Conservation (phyloP, 2,113 vertebrate genomes). For the Platycercus adscitus region DNA sequence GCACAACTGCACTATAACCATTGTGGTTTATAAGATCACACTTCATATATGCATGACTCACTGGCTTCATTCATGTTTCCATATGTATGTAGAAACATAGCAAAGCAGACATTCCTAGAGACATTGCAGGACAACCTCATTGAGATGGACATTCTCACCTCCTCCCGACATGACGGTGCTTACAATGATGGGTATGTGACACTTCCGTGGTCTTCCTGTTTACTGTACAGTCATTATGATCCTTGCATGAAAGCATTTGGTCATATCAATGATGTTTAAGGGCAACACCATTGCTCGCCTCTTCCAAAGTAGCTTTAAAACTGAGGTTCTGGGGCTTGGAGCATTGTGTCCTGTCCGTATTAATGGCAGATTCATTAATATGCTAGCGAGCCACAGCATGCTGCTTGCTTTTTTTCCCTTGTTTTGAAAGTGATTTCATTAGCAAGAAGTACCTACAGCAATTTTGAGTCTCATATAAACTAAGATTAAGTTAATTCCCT, state of each 20-base stretch:
- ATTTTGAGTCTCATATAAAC: neutral
- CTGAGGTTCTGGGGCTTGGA: conserved; percentile 13
- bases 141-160: conserved; percentile 99
- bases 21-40: conserved; percentile 72
- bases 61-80: conserved; percentile 95
- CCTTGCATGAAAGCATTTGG: conserved; percentile 75
- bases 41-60: conserved; percentile 92
- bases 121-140: conserved; percentile 99
- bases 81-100: conserved; percentile 99
- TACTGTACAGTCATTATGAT: conserved; percentile 63
- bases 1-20: conserved; percentile 71
- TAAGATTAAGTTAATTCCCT: neutral
- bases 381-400: conserved; percentile 49
- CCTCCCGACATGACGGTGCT: conserved; percentile 90
- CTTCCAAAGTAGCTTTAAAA: neutral
- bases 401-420: conserved; percentile 52
- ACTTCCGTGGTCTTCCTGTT: conserved; percentile 74
- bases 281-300: conserved; percentile 19
- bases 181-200: conserved; percentile 97
- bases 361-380: conserved; percentile 72
- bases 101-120: conserved; percentile 99
- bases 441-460: conserved; percentile 28
- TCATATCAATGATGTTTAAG: conserved; percentile 39
- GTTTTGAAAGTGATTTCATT: conserved; percentile 59
- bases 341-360: conserved; percentile 52